Base-by-base conservation (phyloP, 2,888 invertebrate species). In the Heliconius aoede region DNA sequence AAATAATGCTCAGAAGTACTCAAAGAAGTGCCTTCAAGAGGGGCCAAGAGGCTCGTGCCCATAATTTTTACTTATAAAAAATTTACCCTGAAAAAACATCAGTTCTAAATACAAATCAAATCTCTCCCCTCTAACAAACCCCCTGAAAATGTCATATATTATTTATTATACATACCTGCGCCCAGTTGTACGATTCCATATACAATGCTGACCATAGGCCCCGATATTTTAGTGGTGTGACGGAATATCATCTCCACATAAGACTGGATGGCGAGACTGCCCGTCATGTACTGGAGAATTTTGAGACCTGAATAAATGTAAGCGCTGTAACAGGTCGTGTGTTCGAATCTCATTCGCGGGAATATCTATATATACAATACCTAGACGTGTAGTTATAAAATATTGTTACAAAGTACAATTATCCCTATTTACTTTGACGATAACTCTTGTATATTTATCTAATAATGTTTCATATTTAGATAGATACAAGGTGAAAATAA, bases 191-290 rank as follows among this genome's bases (percentile, higher is more conserved):
- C 91, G n/a, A 95, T 88, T 77, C 96, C 96, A 80, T 95, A 94
- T 26, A 96, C 89, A 58, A 96, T 95, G 79, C 96, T 95, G 3
- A 95, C 95, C 8, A 91, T 87, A 0, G 94, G 93, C 0, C 95
- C 95, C 0, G 95, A 93, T 71, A 95, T 87, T 1, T 92, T 92
- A 67, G 93, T 92, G 76, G 95, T 95, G 62, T 95, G 93, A 64
- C 92, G 89, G 72, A 96, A 95, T 79, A 96, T 96, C 46, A 95
- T 93, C 84, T 96, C 95, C 78, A 96, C 91, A 82, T 96, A 96
- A 0, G 95, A 95, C 79, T 96, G 95, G 32, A 96, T 94, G 0
- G 95, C 95, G 7, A 95, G 86, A 40, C 95, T 92, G 9, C 96
- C 96, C 30, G 95, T 95, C 92, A 95, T 95, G 81, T 95, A 95